phyloP scores from a whole-genome alignment of 2,797 vertebrate genomes.

The Zenarchopterus dispar region DNA sequence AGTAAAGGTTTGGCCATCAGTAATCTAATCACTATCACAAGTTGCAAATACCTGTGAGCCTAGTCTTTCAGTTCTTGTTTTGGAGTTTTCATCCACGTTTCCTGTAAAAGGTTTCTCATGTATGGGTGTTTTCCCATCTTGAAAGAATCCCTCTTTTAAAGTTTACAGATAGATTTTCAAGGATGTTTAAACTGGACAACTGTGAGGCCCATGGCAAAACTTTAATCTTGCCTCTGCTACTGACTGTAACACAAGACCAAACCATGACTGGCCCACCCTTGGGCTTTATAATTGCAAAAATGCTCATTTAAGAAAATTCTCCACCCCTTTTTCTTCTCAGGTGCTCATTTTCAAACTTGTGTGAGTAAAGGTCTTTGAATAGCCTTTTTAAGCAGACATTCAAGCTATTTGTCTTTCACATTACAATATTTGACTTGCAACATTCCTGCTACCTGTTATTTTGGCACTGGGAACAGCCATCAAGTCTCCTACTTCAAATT shows the following conservation, averaged over 20 bases:
- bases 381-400: no score
- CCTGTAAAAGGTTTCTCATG: not conserved
- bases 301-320: not conserved
- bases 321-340: not conserved
- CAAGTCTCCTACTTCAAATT: not conserved
- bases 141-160: not conserved
- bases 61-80: not conserved
- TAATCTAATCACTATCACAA: not conserved
- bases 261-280: not conserved
- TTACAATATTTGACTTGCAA: not conserved
- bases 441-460: not conserved
- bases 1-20: not conserved
- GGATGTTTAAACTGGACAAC: not conserved
- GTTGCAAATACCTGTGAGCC: not conserved
- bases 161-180: not conserved
- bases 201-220: not conserved
- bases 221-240: no score
- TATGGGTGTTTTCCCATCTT: no score
- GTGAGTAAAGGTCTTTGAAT: no score
- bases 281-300: not conserved
- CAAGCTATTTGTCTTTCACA: no score
- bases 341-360: not conserved
- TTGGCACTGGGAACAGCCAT: not conserved
- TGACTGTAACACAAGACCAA: not conserved
- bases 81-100: not conserved